Conservation (phyloP, 1,140 invertebrate species). For the Pseudomyrmex cubaensis region DNA sequence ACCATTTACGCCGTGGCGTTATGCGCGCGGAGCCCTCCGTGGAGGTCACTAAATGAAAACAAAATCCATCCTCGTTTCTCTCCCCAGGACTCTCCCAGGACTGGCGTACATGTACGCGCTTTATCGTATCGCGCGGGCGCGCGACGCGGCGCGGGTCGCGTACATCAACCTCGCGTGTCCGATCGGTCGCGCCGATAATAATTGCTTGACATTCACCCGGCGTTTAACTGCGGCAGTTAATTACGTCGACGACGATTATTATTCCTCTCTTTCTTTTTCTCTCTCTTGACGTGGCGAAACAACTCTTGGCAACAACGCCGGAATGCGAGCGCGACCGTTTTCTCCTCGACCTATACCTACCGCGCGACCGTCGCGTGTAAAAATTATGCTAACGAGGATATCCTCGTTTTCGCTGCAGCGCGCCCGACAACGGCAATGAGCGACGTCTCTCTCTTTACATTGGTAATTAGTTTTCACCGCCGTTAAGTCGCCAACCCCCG, state of each 20-base stretch:
- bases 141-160: slow-evolving; percentile 16
- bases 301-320: slow-evolving; percentile 2
- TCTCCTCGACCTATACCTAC: not conserved
- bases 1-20: too few relatives aligned
- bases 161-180: slow-evolving; percentile 44
- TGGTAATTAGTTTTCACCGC: slow-evolving; percentile 13
- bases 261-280: slow-evolving; percentile 9
- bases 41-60: too few relatives aligned
- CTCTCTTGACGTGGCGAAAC: not conserved
- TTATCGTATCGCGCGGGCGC: not conserved
- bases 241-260: slow-evolving; percentile 52
- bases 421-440: not conserved
- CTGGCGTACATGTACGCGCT: not conserved
- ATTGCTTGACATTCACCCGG: slow-evolving; percentile 46
- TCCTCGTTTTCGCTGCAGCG: not conserved
- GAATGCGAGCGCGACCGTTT: slow-evolving; percentile 17
- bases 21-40: too few relatives aligned
- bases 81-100: not conserved
- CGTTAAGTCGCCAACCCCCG: not conserved
- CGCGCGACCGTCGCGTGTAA: not conserved
- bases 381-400: slow-evolving; percentile 13
- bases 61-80: not conserved
- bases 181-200: slow-evolving; percentile 43
- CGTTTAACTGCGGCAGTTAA: slow-evolving; percentile 58
- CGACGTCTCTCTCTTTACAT: not conserved